Conservation (phyloP, 1,140 invertebrate species). For the Drosophila sulfurigaster region DNA sequence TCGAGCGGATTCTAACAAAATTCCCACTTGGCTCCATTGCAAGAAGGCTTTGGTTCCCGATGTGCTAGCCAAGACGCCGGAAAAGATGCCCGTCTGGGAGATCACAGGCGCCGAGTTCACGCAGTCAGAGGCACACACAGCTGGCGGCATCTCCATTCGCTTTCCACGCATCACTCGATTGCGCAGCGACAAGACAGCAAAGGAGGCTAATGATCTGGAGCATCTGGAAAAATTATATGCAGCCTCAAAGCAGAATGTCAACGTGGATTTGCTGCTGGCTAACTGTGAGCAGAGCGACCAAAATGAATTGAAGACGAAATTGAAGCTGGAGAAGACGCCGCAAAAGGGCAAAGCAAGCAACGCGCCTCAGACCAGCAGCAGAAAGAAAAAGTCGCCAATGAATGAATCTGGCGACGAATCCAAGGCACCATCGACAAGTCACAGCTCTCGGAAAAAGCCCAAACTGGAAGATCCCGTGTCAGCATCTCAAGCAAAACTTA, state of each 20-base stretch:
- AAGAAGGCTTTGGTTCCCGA: conserved; percentile 94
- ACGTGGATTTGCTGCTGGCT: conserved; percentile 87
- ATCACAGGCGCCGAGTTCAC: conserved; percentile 97
- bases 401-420: conserved; percentile 38
- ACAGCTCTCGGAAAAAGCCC: conserved; percentile 32
- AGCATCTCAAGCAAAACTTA: conserved; percentile 35
- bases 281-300: conserved; percentile 46
- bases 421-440: not conserved
- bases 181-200: conserved; percentile 93
- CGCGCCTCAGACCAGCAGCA: conserved; percentile 20
- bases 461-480: conserved; percentile 25
- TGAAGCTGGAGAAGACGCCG: conserved; percentile 52
- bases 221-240: conserved; percentile 89
- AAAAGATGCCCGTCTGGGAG: conserved; percentile 96
- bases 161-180: conserved; percentile 95
- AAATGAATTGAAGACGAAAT: conserved; percentile 16
- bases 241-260: conserved; percentile 89
- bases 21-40: conserved; percentile 93
- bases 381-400: conserved; percentile 47
- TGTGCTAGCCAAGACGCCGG: conserved; percentile 93
- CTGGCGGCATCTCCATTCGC: conserved; percentile 95
- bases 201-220: conserved; percentile 92
- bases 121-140: conserved; percentile 93
- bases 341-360: conserved; percentile 34
- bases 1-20: conserved; percentile 88